These are phyloP conservation scores for Pica pica DNA, from an alignment of 2,113 vertebrate species.

Conservation along the genomic window DNA sequence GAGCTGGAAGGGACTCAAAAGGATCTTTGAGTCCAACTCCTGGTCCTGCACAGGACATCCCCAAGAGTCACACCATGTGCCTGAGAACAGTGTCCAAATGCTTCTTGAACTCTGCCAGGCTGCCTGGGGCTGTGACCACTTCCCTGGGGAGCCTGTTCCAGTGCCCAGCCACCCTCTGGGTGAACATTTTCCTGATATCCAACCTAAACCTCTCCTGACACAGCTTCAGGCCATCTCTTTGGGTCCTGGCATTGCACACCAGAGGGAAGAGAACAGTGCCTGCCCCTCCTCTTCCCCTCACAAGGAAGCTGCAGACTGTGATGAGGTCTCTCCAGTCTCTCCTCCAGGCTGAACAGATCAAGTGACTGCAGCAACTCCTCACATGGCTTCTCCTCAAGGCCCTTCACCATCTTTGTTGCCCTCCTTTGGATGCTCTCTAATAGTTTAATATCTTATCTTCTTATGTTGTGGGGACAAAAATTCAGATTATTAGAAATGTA, in stretches of 20 bases:
- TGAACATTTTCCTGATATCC: fast-evolving
- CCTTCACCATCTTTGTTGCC: not conserved
- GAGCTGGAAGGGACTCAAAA: not conserved
- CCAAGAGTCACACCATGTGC: no score
- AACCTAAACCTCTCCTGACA: not conserved
- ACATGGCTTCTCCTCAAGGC: not conserved
- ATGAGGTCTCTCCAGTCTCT: not conserved
- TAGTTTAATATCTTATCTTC: not conserved
- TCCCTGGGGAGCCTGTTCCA: not conserved
- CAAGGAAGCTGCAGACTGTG: fast-evolving
- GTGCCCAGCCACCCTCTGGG: fast-evolving
- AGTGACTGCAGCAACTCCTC: not conserved
- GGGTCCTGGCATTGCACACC: fast-evolving
- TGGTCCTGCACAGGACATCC: not conserved
- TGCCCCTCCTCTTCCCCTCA: not conserved
- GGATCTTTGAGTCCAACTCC: fast-evolving
- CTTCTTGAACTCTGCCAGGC: not conserved
- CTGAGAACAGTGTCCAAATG: fast-evolving
- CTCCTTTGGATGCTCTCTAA: not conserved
- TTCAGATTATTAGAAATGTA: not conserved
- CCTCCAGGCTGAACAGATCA: not conserved
- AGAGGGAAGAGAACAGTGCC: not conserved
- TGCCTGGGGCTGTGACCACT: not conserved
- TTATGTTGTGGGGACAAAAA: not conserved
- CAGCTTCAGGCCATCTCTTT: fast-evolving